Conservation (phyloP, 1,140 invertebrate species). For the Spodoptera litura region DNA sequence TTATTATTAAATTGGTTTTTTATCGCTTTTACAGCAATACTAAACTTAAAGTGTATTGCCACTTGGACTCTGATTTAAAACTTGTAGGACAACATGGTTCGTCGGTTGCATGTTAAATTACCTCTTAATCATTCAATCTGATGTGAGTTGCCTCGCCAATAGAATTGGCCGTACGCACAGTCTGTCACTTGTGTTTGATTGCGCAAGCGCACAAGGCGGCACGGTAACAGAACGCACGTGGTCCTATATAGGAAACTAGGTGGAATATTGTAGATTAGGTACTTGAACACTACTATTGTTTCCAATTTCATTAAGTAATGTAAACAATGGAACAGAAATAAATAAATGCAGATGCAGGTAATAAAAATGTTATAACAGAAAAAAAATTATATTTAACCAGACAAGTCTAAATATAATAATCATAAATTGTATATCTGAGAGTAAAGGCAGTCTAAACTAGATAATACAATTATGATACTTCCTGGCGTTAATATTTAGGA, state of each 20-base stretch:
- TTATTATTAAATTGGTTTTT: constrained; percentile 4
- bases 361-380: too few species aligned
- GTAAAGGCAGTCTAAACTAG: not conserved
- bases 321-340: too few species aligned
- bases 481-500: constrained; percentile 2
- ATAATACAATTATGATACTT: not conserved
- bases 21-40: not conserved
- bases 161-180: constrained; percentile 35
- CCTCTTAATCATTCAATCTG: constrained; percentile 46
- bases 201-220: constrained; percentile 23
- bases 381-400: too few species aligned
- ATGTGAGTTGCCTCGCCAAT: constrained; percentile 33
- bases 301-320: not conserved
- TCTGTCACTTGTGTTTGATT: constrained; percentile 29
- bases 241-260: not conserved
- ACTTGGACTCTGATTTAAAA: constrained; percentile 5
- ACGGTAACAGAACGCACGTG: constrained; percentile 36
- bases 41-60: not conserved
- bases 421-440: not conserved
- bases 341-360: too few species aligned
- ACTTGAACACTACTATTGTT: not conserved
- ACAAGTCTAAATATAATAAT: not conserved
- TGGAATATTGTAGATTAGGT: not conserved
- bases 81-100: not conserved
- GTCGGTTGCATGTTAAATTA: constrained; percentile 42